These are phyloP conservation scores for Semicossyphus pulcher DNA, from an alignment of 2,113 vertebrate genomes.

Conservation along the genomic window DNA sequence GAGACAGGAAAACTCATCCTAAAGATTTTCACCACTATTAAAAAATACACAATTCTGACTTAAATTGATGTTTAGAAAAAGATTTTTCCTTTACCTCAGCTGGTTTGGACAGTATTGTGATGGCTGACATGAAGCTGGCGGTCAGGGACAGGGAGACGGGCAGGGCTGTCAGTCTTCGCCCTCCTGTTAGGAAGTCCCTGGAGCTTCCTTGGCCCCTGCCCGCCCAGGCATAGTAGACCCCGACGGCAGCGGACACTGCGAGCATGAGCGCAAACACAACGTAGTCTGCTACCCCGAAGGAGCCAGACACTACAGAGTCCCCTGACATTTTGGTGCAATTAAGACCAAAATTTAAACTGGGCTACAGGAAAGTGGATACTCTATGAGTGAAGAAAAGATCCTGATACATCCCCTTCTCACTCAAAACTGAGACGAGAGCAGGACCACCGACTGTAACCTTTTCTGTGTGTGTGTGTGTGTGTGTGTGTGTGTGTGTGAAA, in stretches of 20 bases:
- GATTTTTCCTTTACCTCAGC: conserved; percentile 78
- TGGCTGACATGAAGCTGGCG: conserved; percentile 97
- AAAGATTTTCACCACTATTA: too few species aligned
- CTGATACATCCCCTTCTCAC: conserved; percentile 33
- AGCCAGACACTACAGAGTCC: conserved; percentile 32
- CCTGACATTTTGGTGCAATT: conserved; percentile 53
- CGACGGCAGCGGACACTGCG: conserved; percentile 88
- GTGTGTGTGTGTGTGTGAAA: conserved; percentile 25
- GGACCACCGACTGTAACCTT: conserved; percentile 25
- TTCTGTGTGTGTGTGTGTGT: conserved; percentile 25
- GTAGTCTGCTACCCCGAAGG: conserved; percentile 90
- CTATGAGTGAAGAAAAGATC: conserved; percentile 26
- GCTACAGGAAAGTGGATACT: conserved; percentile 1
- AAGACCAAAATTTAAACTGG: not conserved
- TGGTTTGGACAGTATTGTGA: conserved; percentile 92
- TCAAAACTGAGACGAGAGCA: conserved; percentile 42
- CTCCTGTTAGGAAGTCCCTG: conserved; percentile 90
- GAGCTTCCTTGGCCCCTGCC: conserved; percentile 84
- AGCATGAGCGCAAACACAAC: conserved; percentile 91
- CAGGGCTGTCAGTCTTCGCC: conserved; percentile 87
- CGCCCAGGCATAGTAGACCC: conserved; percentile 89
- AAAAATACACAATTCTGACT: not conserved
- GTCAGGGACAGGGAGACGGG: conserved; percentile 93
- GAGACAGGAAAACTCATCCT: too few species aligned
- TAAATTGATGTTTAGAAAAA: not conserved